Conservation (phyloP, 2,888 invertebrate species). For the Drosophila stalkeri region DNA sequence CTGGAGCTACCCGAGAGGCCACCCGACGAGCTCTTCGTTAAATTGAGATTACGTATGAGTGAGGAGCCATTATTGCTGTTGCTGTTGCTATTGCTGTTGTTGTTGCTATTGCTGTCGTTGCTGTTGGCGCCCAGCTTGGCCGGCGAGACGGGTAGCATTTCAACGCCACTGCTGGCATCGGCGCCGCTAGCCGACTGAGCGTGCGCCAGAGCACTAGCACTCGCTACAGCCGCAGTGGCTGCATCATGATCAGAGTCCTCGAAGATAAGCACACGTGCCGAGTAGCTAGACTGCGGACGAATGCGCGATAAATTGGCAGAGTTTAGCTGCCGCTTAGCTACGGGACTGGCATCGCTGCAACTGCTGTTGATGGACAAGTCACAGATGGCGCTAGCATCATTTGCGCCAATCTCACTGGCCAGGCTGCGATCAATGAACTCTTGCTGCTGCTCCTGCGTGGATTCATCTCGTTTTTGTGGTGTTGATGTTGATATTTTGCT, state of each 20-base stretch:
- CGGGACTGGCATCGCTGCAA: slow-evolving; percentile 69
- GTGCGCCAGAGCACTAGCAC: slow-evolving; percentile 26
- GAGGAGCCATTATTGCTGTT: slow-evolving; percentile 67
- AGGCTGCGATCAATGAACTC: slow-evolving; percentile 62
- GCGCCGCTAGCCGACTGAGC: slow-evolving; percentile 26
- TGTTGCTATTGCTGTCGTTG: not conserved
- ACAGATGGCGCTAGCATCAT: slow-evolving; percentile 63
- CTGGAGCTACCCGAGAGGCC: slow-evolving; percentile 83
- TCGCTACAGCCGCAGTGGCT: slow-evolving; percentile 31
- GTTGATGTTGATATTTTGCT: slow-evolving; percentile 82
- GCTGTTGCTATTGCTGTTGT: slow-evolving; percentile 57
- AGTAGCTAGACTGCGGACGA: slow-evolving; percentile 88
- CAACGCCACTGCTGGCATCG: slow-evolving; percentile 66
- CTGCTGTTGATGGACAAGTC: slow-evolving; percentile 59
- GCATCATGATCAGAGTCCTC: slow-evolving; percentile 89
- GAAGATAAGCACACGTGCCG: slow-evolving; percentile 91
- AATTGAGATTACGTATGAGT: slow-evolving; percentile 76
- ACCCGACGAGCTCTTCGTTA: slow-evolving; percentile 84
- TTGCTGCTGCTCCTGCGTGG: slow-evolving; percentile 36
- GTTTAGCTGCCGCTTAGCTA: slow-evolving; percentile 78
- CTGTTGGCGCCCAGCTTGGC: slow-evolving; percentile 57
- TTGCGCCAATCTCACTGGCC: slow-evolving; percentile 61
- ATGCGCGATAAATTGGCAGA: slow-evolving; percentile 72
- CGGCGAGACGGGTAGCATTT: slow-evolving; percentile 73
- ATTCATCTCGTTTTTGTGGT: slow-evolving; percentile 70